phyloP scores from a whole-genome alignment of 1,140 invertebrate genomes.

The Drosophila nannoptera region DNA sequence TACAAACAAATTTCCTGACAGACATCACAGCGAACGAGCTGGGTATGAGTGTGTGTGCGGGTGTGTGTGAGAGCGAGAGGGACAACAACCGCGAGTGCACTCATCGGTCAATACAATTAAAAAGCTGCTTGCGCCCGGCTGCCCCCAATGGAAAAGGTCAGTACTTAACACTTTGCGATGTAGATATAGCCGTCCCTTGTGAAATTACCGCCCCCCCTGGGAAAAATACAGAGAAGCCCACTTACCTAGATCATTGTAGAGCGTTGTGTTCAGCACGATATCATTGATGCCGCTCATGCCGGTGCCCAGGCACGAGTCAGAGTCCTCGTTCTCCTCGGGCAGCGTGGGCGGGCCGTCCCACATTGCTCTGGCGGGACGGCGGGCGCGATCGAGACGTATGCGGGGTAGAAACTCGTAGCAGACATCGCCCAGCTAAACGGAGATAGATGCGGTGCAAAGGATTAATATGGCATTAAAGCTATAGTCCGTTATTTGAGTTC shows the following conservation, averaged over 20 bases:
- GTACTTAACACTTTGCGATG: conserved; percentile 5
- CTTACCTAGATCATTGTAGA: conserved; percentile 78
- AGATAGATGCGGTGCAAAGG: not conserved
- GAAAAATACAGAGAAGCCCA: not conserved
- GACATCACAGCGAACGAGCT: not conserved
- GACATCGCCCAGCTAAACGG: conserved; percentile 67
- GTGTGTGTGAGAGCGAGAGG: conserved; percentile 6
- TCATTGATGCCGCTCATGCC: conserved; percentile 69
- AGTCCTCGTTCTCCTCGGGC: conserved; percentile 77
- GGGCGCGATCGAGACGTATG: conserved; percentile 73
- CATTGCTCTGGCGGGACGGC: conserved; percentile 67
- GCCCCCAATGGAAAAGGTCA: not conserved
- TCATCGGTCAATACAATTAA: conserved; percentile 69
- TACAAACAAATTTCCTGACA: conserved; percentile 73
- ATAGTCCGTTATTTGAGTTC: not conserved
- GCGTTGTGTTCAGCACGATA: conserved; percentile 73
- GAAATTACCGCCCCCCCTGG: too few species aligned
- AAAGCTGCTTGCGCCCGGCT: conserved; percentile 38
- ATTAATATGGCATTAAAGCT: not conserved
- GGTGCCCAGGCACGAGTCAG: conserved; percentile 57
- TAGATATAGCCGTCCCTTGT: too few species aligned
- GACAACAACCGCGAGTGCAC: conserved; percentile 49
- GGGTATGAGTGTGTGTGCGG: too few species aligned
- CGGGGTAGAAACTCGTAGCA: conserved; percentile 77
- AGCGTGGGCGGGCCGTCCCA: conserved; percentile 78